Conservation (phyloP, 2,797 vertebrate genomes). For the Danio kyathit region DNA sequence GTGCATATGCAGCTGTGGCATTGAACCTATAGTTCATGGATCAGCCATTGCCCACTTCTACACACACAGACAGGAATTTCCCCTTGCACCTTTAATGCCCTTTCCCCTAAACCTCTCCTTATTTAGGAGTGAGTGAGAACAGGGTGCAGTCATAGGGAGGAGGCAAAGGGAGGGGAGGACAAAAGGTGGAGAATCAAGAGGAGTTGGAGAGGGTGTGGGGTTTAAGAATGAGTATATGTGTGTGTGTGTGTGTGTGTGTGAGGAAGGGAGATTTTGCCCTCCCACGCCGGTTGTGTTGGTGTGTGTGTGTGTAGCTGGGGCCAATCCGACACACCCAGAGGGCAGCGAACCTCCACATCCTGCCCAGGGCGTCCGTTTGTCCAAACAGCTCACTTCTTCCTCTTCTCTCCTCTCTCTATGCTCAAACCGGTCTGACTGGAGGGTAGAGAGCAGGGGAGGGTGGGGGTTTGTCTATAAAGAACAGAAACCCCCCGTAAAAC, state of each 20-base stretch:
- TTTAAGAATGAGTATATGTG: constrained; percentile 58
- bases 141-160: constrained; percentile 48
- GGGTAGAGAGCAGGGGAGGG: constrained; percentile 60
- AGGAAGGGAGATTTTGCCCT: constrained; percentile 84
- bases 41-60: constrained; percentile 14
- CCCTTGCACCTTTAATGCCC: constrained; percentile 34
- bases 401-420: constrained; percentile 58
- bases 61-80: constrained; percentile 16
- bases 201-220: constrained; percentile 71
- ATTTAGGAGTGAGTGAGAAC: constrained; percentile 41
- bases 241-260: constrained; percentile 72
- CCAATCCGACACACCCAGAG: constrained; percentile 82
- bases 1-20: not conserved
- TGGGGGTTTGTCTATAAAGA: constrained; percentile 52
- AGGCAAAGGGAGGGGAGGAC: constrained; percentile 61
- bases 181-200: constrained; percentile 68
- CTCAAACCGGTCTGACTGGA: constrained; percentile 68
- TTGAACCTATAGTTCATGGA: not conserved
- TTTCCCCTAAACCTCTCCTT: constrained; percentile 46
- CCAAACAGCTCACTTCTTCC: constrained; percentile 73
- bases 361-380: constrained; percentile 81
- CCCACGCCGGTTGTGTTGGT: constrained; percentile 72
- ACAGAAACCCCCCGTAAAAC: constrained; percentile 59
- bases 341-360: constrained; percentile 82
- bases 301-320: constrained; percentile 57